Percentiles rank a stretch among this genome's conserved stretches.
These are phyloP conservation scores for Bombus vancouverensis DNA, from an alignment of 1,140 invertebrate species.

Conservation along the genomic window DNA sequence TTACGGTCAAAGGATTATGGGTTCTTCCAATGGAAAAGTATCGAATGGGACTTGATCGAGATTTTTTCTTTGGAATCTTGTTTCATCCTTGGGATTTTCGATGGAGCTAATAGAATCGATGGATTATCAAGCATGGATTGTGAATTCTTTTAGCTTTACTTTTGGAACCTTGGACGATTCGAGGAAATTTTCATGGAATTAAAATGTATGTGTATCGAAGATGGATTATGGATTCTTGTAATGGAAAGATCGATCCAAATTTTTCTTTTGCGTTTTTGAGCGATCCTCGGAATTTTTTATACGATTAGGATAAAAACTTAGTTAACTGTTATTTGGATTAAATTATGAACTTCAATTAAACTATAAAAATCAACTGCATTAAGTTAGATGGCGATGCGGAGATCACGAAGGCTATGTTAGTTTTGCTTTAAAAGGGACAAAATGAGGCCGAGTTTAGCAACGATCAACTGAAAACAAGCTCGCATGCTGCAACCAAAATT, in stretches of 20 bases:
- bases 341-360: no score
- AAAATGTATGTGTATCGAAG: background rate
- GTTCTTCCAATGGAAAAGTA: background rate
- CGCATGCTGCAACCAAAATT: conserved; percentile 26
- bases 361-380: background rate
- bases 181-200: background rate
- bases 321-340: background rate
- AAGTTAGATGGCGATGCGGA: background rate
- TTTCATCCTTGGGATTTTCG: background rate
- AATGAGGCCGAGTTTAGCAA: background rate
- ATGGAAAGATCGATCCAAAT: background rate
- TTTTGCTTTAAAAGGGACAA: background rate
- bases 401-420: background rate
- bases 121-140: background rate
- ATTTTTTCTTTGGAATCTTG: background rate
- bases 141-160: no score
- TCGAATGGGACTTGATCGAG: background rate
- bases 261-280: background rate
- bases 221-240: no score
- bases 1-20: background rate
- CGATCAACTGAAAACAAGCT: background rate
- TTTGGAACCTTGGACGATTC: background rate
- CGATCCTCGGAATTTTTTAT: background rate
- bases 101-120: background rate
- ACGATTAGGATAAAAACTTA: background rate